phyloP scores from a whole-genome alignment of 2,113 vertebrate genomes.

The Tyrannus savana region DNA sequence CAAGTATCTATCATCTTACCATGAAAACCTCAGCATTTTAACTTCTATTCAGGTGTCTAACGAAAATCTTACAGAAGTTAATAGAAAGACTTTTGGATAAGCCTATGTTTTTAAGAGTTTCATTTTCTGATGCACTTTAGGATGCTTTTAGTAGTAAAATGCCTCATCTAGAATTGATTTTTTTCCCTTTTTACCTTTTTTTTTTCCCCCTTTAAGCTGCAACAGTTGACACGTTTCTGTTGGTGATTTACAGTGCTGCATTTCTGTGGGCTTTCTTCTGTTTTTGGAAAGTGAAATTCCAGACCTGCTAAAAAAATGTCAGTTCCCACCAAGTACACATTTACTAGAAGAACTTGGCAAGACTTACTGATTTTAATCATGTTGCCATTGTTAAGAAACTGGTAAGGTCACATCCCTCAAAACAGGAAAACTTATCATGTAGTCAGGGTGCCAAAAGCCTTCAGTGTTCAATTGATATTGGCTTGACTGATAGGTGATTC shows the following conservation, averaged over 20 bases:
- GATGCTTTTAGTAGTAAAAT: neutral
- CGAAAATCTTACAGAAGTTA: neutral
- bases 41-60: neutral
- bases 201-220: neutral
- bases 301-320: neutral
- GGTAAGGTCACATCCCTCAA: neutral
- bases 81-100: neutral
- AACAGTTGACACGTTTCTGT: neutral
- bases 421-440: fast-evolving
- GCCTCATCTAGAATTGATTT: neutral
- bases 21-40: neutral
- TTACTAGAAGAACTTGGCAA: neutral
- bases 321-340: neutral
- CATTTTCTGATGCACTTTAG: neutral
- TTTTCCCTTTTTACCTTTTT: too few relatives aligned
- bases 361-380: neutral
- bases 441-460: neutral
- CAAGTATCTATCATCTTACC: neutral
- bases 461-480: neutral
- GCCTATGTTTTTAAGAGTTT: neutral
- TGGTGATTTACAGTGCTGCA: neutral
- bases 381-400: neutral
- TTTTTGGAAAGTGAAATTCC: neutral
- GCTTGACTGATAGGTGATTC: neutral
- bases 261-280: neutral